These are phyloP conservation scores for Picathartes gymnocephalus DNA, from an alignment of 2,113 vertebrate genomes.

Conservation along the genomic window DNA sequence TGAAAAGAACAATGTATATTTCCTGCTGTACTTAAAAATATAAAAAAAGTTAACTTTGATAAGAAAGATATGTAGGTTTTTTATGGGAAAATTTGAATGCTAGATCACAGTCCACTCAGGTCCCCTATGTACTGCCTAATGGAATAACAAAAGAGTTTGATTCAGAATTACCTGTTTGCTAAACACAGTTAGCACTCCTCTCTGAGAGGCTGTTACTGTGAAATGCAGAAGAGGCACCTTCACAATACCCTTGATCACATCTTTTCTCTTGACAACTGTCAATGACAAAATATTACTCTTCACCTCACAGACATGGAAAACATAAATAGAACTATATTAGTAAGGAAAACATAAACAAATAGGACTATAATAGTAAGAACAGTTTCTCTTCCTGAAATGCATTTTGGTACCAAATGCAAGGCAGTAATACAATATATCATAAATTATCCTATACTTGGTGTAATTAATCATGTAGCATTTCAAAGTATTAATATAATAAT, in stretches of 20 bases:
- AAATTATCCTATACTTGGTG: background rate
- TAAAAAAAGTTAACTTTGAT: background rate
- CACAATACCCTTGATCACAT: conserved; percentile 68
- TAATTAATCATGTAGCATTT: background rate
- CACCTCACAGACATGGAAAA: background rate
- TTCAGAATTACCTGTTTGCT: conserved; percentile 68
- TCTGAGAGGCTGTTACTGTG: conserved; percentile 70
- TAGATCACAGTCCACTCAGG: background rate
- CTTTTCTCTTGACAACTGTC: conserved; percentile 69
- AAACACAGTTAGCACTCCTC: conserved; percentile 69
- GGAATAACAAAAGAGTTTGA: background rate
- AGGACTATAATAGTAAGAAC: background rate
- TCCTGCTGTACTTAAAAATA: background rate
- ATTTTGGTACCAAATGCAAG: background rate
- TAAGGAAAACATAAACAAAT: background rate
- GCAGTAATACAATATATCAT: background rate
- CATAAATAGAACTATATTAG: background rate
- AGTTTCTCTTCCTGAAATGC: background rate
- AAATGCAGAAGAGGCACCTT: conserved; percentile 69
- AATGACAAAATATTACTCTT: background rate
- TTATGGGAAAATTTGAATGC: background rate
- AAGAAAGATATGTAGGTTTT: background rate
- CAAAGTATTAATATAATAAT: background rate
- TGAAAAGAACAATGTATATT: background rate
- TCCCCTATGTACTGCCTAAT: background rate